Base-by-base conservation (phyloP, 2,888 invertebrate genomes). In the Platycnemis pennipes region DNA sequence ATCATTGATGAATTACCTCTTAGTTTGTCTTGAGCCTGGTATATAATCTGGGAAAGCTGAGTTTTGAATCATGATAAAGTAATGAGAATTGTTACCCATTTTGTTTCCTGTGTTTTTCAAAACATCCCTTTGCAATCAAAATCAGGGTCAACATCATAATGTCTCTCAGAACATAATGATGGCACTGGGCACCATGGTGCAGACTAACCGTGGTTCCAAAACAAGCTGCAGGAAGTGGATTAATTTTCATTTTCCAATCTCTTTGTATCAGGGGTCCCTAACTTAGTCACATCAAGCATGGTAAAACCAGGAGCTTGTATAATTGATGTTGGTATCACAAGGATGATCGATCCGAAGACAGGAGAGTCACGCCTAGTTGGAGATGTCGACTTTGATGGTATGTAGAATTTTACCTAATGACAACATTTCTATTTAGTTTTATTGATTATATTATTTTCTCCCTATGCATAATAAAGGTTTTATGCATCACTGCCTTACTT, bases 261-360 rank as follows among this genome's bases (percentile, higher is more conserved):
- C 94, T 96, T 96, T 95, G 95, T 96, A 95, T 96, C 96, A 97
- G 98, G 98, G 94, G 97, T 98, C 31, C 98, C 98, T 8, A 97
- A 97, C 89, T 96, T 99, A 16, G 98, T 99, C 88, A 98, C 97
- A 95, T 98, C 98, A 0, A 98, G 98, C 95, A 99, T 99, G 98
- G 97, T 99, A 7, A 99, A 99, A 96, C 98, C 98, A 1, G 99
- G 99, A 0, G 99, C 98, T 1, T 98, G 98, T 94, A 97, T 99
- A 31, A 99, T 99, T 95, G 99, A 99, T 96, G 98, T 99, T 86
- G 99, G 99, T 22, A 98, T 99, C 94, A 98, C 98, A 4, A 97
- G 98, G 95, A 96, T 99, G 31, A 97, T 97, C 13, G 97, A 97
- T 95, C 87, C 94, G 22, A 53, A 88, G 26, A 96, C 97, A 16